Evolutionary conservation across 1,140 invertebrate genomes (phyloP).

Genomic region (Drosophila parabipectinata): DNA sequence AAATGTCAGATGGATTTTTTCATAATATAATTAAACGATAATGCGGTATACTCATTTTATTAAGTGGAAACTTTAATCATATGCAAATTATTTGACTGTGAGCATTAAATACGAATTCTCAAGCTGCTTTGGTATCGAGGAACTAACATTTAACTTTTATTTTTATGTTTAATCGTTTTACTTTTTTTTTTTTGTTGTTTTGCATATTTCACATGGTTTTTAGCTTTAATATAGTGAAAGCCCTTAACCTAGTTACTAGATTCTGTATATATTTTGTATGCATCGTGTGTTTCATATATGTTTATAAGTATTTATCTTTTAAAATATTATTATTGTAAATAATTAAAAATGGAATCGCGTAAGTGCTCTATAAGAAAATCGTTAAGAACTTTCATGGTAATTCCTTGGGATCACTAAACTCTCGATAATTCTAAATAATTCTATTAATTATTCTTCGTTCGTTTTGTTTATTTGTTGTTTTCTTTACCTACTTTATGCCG

Average conservation of each 20-base stretch:
- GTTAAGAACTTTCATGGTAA: constrained; percentile 48
- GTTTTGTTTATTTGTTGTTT: constrained; percentile 13
- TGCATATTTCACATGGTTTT: constrained; percentile 28
- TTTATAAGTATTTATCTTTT: constrained; percentile 49
- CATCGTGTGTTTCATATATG: constrained; percentile 25
- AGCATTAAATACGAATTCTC: constrained; percentile 41
- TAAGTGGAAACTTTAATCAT: constrained; percentile 22
- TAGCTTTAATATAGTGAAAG: constrained; percentile 56
- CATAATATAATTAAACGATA: constrained; percentile 39
- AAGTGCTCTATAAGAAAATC: constrained; percentile 63
- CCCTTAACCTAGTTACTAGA: constrained; percentile 51
- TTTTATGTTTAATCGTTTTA: constrained; percentile 31
- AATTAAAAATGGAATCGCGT: constrained; percentile 63
- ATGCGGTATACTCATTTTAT: constrained; percentile 15
- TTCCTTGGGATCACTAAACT: constrained; percentile 45
- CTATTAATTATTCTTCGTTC: constrained; percentile 43
- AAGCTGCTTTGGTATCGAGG: constrained; percentile 49
- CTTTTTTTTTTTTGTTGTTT: constrained; percentile 17
- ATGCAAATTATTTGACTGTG: constrained; percentile 43
- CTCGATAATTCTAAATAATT: constrained; percentile 48
- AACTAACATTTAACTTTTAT: constrained; percentile 58
- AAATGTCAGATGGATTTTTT: constrained; percentile 25
- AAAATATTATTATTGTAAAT: constrained; percentile 51
- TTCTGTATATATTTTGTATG: constrained; percentile 43
- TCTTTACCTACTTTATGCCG: constrained; percentile 42